Percentiles rank a stretch among this genome's conserved stretches.
phyloP scores from a whole-genome alignment of 2,797 vertebrate species.

The Parotocinclus haroldoi region DNA sequence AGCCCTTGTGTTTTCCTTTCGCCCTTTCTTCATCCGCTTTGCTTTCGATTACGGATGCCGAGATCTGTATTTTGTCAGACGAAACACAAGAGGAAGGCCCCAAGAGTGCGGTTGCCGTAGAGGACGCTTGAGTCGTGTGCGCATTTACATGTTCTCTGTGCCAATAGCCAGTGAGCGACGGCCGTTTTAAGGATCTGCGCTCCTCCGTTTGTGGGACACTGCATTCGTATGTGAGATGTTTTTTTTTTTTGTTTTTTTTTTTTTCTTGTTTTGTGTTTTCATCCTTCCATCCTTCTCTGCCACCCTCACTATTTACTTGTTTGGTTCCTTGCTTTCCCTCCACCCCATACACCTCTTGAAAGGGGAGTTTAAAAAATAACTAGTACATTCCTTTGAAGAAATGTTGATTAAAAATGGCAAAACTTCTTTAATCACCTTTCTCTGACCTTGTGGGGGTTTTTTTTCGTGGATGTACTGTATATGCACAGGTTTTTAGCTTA shows the following conservation, averaged over 20 bases:
- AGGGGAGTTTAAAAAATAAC: slow-evolving; percentile 63
- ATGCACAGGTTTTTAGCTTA: background rate
- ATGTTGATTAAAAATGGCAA: slow-evolving; percentile 76
- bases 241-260: slow-evolving; percentile 50
- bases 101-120: slow-evolving; percentile 36
- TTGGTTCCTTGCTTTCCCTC: slow-evolving; percentile 33
- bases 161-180: slow-evolving; percentile 65
- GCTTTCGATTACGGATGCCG: slow-evolving; percentile 34
- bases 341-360: slow-evolving; percentile 60
- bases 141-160: slow-evolving; percentile 66
- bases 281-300: slow-evolving; percentile 24
- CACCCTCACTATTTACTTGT: slow-evolving; percentile 27
- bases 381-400: slow-evolving; percentile 83
- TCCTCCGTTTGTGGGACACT: slow-evolving; percentile 68
- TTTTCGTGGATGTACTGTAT: slow-evolving; percentile 6
- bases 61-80: slow-evolving; percentile 34
- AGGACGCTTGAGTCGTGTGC: slow-evolving; percentile 48
- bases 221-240: slow-evolving; percentile 62
- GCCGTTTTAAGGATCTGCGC: slow-evolving; percentile 52
- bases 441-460: slow-evolving; percentile 58
- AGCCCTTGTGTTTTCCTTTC: slow-evolving; percentile 8
- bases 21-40: slow-evolving; percentile 34
- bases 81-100: slow-evolving; percentile 24
- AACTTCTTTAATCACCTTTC: slow-evolving; percentile 74
- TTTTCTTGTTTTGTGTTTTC: slow-evolving; percentile 49